Percentiles rank a stretch among this genome's conserved stretches.
These are phyloP conservation scores for Excalfactoria chinensis DNA, from an alignment of 2,113 vertebrate genomes.

Conservation along the genomic window DNA sequence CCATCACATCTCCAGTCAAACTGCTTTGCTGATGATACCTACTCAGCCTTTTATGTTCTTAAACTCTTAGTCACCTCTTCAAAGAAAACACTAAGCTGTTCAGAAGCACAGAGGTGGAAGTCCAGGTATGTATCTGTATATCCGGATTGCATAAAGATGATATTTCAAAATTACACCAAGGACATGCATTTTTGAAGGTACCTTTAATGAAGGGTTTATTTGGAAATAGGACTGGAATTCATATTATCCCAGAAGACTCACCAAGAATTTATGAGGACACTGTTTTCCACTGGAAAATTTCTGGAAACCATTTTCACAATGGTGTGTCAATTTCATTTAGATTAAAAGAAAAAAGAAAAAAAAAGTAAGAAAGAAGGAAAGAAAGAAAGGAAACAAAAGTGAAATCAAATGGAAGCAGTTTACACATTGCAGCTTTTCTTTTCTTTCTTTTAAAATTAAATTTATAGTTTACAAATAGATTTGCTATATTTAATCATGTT, in stretches of 20 bases:
- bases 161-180: slow-evolving; percentile 2
- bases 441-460: not conserved
- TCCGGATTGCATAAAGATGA: not conserved
- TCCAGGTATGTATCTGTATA: not conserved
- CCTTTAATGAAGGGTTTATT: not conserved
- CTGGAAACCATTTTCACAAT: not conserved
- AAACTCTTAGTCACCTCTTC: slow-evolving; percentile 51
- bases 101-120: slow-evolving; percentile 53
- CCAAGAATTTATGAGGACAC: not conserved
- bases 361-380: not conserved
- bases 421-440: not conserved
- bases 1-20: not conserved
- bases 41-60: slow-evolving; percentile 47
- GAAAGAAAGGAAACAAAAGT: not conserved
- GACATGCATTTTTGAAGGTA: not conserved
- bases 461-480: not conserved
- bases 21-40: slow-evolving; percentile 44
- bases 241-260: rapidly evolving
- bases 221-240: not conserved
- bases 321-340: not conserved
- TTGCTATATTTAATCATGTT: not conserved
- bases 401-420: not conserved
- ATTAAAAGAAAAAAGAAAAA: not conserved
- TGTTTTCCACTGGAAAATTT: not conserved
- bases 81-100: slow-evolving; percentile 42